Conservation (phyloP, 2,888 invertebrate species). For the Andrena hattorfiana region DNA sequence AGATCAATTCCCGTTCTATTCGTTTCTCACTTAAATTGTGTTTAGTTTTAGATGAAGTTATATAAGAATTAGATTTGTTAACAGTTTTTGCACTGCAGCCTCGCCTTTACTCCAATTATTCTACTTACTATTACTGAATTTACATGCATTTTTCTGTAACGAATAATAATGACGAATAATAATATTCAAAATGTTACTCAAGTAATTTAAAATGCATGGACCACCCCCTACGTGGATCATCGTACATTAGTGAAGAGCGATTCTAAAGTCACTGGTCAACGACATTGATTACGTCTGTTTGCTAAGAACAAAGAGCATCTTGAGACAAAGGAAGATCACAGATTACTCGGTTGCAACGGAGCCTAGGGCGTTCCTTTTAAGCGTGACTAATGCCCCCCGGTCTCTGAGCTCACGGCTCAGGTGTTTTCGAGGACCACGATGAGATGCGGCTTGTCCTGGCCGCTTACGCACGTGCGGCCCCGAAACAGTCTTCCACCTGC, state of each 20-base stretch:
- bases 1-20: too few relatives aligned
- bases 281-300: slow-evolving; percentile 56
- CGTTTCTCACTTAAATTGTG: too few relatives aligned
- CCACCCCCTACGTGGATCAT: neutral
- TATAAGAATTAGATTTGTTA: too few relatives aligned
- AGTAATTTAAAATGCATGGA: neutral
- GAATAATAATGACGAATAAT: neutral
- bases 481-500: slow-evolving; percentile 67
- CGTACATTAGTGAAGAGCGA: slow-evolving; percentile 20
- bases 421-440: slow-evolving; percentile 71
- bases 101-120: too few relatives aligned
- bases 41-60: too few relatives aligned
- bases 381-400: slow-evolving; percentile 69
- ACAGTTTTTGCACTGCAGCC: too few relatives aligned
- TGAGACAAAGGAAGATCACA: slow-evolving; percentile 67
- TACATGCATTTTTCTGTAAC: too few relatives aligned
- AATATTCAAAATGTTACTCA: neutral
- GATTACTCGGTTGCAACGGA: slow-evolving; percentile 57
- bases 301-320: slow-evolving; percentile 61
- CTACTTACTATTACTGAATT: too few relatives aligned
- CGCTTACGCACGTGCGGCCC: slow-evolving; percentile 72
- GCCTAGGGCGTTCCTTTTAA: slow-evolving; percentile 68
- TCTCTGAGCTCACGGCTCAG: slow-evolving; percentile 68
- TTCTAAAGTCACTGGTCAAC: slow-evolving; percentile 42
- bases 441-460: slow-evolving; percentile 64